phyloP scores from a whole-genome alignment of 2,888 invertebrate species.

The Ditula angustiorana region DNA sequence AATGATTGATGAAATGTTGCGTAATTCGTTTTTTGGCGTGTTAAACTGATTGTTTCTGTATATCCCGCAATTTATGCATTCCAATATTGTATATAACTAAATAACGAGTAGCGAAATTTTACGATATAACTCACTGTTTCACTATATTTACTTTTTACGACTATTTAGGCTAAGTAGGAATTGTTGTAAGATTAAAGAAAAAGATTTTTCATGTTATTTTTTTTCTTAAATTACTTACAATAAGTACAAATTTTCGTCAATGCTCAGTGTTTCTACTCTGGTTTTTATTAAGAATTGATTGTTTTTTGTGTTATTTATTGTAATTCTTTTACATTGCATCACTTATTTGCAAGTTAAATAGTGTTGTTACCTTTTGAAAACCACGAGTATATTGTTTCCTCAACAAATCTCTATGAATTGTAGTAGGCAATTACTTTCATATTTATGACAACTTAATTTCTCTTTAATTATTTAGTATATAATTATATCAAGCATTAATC shows the following conservation, averaged over 20 bases:
- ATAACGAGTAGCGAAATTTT: constrained; percentile 69
- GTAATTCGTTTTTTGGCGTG: neutral
- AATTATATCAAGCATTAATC: neutral
- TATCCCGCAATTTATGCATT: constrained; percentile 63
- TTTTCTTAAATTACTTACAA: neutral
- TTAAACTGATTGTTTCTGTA: neutral
- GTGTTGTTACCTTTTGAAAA: neutral
- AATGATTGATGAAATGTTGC: neutral
- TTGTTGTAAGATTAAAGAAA: constrained; percentile 36
- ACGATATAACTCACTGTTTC: constrained; percentile 74
- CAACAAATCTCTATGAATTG: neutral
- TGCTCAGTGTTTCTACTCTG: constrained; percentile 38
- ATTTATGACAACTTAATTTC: neutral
- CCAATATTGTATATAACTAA: constrained; percentile 68
- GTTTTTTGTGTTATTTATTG: neutral
- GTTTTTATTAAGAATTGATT: neutral
- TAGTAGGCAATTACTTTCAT: neutral
- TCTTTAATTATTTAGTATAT: neutral
- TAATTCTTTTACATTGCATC: neutral
- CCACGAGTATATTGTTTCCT: neutral
- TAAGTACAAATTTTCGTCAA: constrained; percentile 32
- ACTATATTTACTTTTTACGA: constrained; percentile 66
- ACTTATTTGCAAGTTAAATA: neutral
- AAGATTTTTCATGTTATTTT: neutral
- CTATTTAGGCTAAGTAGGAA: constrained; percentile 60